A percentile compares a stretch with the other conserved stretches of the same genome.
Conservation (phyloP, 2,113 vertebrate genomes). For the Hypocryptadius cinnamomeus region DNA sequence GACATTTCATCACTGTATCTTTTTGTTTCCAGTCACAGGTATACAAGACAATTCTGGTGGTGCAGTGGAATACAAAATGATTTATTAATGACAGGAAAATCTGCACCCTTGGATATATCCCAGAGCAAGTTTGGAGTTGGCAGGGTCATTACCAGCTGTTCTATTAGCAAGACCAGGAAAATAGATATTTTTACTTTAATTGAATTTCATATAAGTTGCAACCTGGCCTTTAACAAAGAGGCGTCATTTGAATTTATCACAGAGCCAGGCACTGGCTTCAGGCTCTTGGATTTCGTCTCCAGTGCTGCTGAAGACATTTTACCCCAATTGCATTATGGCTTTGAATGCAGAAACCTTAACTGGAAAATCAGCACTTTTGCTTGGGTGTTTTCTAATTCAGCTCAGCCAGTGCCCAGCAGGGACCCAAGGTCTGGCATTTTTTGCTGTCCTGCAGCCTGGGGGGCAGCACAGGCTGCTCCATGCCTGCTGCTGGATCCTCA, state of each 20-base stretch:
- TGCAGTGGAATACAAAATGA: background rate
- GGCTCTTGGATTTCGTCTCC: background rate
- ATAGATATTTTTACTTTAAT: conserved; percentile 57
- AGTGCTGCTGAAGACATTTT: background rate
- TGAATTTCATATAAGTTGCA: conserved; percentile 38
- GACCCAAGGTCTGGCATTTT: background rate
- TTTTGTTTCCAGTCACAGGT: background rate
- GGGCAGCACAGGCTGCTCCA: background rate
- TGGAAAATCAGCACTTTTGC: background rate
- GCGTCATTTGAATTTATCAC: conserved; percentile 10
- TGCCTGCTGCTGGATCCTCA: rapidly evolving
- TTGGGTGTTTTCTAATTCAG: background rate
- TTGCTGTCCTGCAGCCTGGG: background rate
- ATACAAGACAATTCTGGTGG: background rate
- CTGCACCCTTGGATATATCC: background rate
- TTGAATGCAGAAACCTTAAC: background rate
- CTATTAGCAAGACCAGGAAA: conserved; percentile 23
- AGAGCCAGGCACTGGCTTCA: background rate
- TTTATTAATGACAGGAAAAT: conserved; percentile 6
- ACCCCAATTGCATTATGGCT: background rate
- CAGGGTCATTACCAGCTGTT: conserved; percentile 1
- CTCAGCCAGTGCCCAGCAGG: background rate
- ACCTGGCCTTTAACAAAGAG: conserved; percentile 14
- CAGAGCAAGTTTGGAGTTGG: conserved; percentile 3
- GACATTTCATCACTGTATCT: background rate